Conservation (phyloP, 2,888 invertebrate genomes). For the Aspidiotus destructor region DNA sequence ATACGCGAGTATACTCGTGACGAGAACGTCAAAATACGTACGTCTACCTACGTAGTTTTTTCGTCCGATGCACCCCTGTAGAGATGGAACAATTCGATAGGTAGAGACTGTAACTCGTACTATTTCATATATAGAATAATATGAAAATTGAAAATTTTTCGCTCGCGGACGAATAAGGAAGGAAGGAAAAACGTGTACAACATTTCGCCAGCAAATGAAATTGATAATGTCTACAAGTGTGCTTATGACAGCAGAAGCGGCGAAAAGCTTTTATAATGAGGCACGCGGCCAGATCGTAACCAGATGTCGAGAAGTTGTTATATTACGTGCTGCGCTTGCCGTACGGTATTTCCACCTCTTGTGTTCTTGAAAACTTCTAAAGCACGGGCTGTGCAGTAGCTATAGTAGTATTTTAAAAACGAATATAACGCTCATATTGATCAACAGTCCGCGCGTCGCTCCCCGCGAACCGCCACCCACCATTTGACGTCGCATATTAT, state of each 20-base stretch:
- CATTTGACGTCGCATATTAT: too few relatives aligned
- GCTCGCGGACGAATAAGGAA: too few relatives aligned
- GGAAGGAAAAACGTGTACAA: too few relatives aligned
- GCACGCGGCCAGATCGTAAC: constrained; percentile 30
- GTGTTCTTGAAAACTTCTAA: neutral
- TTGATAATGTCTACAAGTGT: constrained; percentile 23
- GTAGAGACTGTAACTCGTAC: too few relatives aligned
- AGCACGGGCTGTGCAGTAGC: neutral
- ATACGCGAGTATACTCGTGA: too few relatives aligned
- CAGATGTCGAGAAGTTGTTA: constrained; percentile 29
- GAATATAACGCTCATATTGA: neutral
- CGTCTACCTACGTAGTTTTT: too few relatives aligned
- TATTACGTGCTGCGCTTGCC: neutral
- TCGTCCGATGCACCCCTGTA: too few relatives aligned
- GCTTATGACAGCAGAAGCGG: constrained; percentile 24
- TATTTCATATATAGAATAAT: too few relatives aligned
- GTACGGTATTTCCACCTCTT: neutral
- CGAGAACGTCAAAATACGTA: too few relatives aligned
- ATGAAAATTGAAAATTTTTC: too few relatives aligned
- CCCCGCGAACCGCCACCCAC: too few relatives aligned
- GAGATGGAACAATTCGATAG: too few relatives aligned
- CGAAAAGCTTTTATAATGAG: constrained; percentile 22
- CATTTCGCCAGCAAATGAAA: neutral
- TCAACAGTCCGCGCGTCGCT: neutral
- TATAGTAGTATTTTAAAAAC: neutral